Conservation (phyloP, 2,888 invertebrate species). For the Slavum lentiscoides region DNA sequence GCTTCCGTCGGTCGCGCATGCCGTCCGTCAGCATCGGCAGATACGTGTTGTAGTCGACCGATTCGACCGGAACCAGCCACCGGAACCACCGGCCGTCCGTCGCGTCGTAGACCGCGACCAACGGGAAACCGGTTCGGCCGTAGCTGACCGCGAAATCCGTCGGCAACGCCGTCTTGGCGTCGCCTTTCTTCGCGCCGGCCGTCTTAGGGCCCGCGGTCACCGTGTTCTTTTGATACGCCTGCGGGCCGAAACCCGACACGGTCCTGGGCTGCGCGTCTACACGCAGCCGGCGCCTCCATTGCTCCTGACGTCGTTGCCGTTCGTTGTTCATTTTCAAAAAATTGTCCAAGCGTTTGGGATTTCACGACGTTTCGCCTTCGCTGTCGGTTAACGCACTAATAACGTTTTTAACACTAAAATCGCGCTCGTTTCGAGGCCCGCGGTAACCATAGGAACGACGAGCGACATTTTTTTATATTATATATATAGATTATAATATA, state of each 20-base stretch:
- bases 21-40: slow-evolving; percentile 12
- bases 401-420: no score
- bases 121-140: neutral
- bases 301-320: neutral
- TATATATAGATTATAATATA: no score
- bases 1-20: neutral
- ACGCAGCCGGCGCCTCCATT: neutral
- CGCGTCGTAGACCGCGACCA: neutral
- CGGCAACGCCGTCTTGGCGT: slow-evolving; percentile 9
- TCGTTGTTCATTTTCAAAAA: neutral
- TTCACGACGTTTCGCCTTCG: no score
- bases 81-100: neutral
- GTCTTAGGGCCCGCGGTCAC: neutral
- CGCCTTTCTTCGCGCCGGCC: fast-evolving
- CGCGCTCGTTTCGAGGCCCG: no score
- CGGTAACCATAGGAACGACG: no score
- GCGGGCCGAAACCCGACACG: neutral
- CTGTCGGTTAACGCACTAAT: no score
- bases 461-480: no score
- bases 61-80: neutral
- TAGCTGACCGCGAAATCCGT: neutral
- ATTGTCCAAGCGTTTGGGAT: no score
- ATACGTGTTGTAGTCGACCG: slow-evolving; percentile 14
- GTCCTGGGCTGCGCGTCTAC: neutral
- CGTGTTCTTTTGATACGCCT: neutral